Base-by-base conservation (phyloP, 1,140 invertebrate species). In the Adelges cooleyi region DNA sequence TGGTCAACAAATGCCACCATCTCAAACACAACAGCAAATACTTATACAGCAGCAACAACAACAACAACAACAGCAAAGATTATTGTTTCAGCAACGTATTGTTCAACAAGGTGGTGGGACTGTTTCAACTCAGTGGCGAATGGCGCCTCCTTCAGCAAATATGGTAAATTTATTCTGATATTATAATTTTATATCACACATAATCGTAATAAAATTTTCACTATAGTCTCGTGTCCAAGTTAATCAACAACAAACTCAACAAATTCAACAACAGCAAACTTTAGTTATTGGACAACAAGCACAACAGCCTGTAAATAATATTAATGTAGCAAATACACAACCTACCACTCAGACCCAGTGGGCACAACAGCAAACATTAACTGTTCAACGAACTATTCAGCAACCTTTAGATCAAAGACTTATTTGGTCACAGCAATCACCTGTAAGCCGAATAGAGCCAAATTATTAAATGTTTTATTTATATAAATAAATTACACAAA, bases 281-380 rank as follows among this genome's bases (percentile, higher is more conserved):
- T 22, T 62, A 48, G 42, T 62, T 20, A 48, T 62, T 33, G 56
- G 42, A 54, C 65, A 66, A 38, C 36, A 59, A 56, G 56, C 33
- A 54, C 65, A 66, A 38, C 36, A 59, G 50, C 51, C n/a, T 15
- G 29, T 54, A 33, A n/a, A 48, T 48, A 53, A 66, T 33, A 69
- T 69, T 66, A 68, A 71, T 51, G 62, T 51, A 33, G 10, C 66
- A 13, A 54, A 67, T n/a, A 65, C 66, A 36, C 71, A 71, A 27
- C 74, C 72, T 59, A 69, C 71, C 15, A 66, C 71, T 27, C 71
- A 72, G 46, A 68, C 70, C 36, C 73, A 74, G 51, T 76, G 75
- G 56, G 71, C 74, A 51, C 73, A 70, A 40, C 71, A 71, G 18
- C 72, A 73, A 53, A 65, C 70, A 13, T 69, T 70, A 71, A 52